Conservation (phyloP, 2,797 vertebrate species). For the Loriculus beryllinus region DNA sequence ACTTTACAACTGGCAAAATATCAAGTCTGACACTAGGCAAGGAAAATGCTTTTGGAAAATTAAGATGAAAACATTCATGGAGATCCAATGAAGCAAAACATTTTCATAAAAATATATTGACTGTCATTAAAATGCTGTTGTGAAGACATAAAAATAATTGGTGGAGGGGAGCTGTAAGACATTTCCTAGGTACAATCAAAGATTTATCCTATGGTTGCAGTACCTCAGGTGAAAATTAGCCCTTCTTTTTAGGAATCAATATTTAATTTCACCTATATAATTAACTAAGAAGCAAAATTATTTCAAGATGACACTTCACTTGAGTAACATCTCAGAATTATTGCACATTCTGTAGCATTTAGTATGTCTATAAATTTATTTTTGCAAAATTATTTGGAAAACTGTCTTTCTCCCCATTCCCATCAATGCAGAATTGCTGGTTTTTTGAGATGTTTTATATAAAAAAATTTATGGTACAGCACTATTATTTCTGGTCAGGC, state of each 20-base stretch:
- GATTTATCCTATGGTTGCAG: background rate
- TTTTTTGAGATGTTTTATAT: background rate
- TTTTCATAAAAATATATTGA: background rate
- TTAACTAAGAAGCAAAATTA: background rate
- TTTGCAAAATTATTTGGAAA: background rate
- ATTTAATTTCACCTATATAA: background rate
- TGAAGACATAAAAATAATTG: background rate
- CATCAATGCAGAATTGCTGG: background rate
- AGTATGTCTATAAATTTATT: background rate
- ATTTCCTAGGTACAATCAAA: background rate
- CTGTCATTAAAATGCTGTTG: background rate
- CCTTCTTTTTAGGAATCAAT: background rate
- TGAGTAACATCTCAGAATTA: background rate
- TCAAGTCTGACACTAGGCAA: background rate
- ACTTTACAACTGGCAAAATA: background rate
- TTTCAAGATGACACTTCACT: background rate
- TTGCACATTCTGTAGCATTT: background rate
- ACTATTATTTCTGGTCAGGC: background rate
- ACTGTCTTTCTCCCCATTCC: background rate
- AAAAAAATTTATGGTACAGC: background rate
- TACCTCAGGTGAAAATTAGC: background rate
- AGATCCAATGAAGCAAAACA: background rate
- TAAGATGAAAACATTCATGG: background rate
- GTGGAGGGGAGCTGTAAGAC: background rate
- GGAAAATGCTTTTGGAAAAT: background rate